Conservation (phyloP, 2,113 vertebrate genomes). For the Columba livia region DNA sequence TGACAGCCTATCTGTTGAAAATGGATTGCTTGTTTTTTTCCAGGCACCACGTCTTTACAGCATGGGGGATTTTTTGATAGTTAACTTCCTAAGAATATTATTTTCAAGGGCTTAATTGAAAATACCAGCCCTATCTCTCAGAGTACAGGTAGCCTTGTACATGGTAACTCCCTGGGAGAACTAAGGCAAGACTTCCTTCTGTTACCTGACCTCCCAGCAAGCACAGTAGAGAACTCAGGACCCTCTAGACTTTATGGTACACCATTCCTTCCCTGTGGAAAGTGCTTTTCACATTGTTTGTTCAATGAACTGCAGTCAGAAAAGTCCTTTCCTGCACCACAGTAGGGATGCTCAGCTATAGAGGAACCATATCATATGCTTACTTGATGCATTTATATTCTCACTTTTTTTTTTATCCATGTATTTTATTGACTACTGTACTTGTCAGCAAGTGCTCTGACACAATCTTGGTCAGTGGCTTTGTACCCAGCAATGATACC, state of each 20-base stretch:
- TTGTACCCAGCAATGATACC: background rate
- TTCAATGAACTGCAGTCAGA: background rate
- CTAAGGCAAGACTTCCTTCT: slow-evolving; percentile 72
- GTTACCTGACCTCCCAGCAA: slow-evolving; percentile 57
- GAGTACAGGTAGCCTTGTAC: background rate
- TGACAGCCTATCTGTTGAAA: background rate
- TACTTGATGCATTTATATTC: background rate
- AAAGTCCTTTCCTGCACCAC: background rate
- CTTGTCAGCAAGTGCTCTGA: background rate
- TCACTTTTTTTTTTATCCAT: background rate
- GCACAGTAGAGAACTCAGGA: background rate
- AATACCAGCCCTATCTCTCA: background rate
- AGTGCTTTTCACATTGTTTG: background rate
- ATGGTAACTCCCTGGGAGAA: background rate
- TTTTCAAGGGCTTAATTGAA: slow-evolving; percentile 4
- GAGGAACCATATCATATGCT: background rate
- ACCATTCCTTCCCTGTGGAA: background rate
- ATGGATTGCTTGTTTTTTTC: background rate
- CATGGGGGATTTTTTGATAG: background rate
- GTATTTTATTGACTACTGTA: background rate
- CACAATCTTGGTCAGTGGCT: background rate
- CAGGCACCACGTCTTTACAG: background rate
- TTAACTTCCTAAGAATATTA: background rate
- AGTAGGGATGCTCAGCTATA: background rate
- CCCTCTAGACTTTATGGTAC: background rate